These are phyloP conservation scores for Petrophora chlorosata DNA, from an alignment of 2,888 invertebrate genomes.

Conservation along the genomic window DNA sequence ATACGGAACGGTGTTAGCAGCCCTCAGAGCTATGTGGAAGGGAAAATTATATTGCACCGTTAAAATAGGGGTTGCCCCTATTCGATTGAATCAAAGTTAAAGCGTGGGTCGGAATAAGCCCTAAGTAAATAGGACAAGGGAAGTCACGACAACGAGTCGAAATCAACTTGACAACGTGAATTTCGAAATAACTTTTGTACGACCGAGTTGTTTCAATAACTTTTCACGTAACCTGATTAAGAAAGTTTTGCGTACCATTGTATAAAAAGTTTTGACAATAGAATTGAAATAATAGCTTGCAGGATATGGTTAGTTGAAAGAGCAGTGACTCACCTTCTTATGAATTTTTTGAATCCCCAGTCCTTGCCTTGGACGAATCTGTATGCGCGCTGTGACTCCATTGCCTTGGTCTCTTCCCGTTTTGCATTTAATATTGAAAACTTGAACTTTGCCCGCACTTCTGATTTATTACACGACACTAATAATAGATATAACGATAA, in stretches of 20 bases:
- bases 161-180: conserved; percentile 6
- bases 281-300: conserved; percentile 2
- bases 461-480: conserved; percentile 99
- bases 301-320: conserved; percentile 13
- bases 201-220: neutral
- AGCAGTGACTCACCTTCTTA: conserved; percentile 85
- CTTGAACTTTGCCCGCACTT: conserved; percentile 99
- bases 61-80: conserved; percentile 43
- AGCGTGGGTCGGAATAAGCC: conserved; percentile 33
- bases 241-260: no score
- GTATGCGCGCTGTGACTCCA: conserved; percentile 98
- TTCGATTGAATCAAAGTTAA: conserved; percentile 35
- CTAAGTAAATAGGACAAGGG: conserved; percentile 28
- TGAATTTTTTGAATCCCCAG: conserved; percentile 99
- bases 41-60: conserved; percentile 48
- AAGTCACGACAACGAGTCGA: conserved; percentile 22
- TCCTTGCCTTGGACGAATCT: conserved; percentile 99
- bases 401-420: conserved; percentile 99
- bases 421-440: conserved; percentile 99
- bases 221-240: no score
- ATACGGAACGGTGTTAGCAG: conserved; percentile 41
- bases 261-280: neutral
- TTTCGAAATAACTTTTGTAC: neutral
- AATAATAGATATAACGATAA: conserved; percentile 98
- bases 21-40: conserved; percentile 42